These are phyloP conservation scores for Caloenas nicobarica DNA, from an alignment of 2,113 vertebrate species.

Conservation along the genomic window DNA sequence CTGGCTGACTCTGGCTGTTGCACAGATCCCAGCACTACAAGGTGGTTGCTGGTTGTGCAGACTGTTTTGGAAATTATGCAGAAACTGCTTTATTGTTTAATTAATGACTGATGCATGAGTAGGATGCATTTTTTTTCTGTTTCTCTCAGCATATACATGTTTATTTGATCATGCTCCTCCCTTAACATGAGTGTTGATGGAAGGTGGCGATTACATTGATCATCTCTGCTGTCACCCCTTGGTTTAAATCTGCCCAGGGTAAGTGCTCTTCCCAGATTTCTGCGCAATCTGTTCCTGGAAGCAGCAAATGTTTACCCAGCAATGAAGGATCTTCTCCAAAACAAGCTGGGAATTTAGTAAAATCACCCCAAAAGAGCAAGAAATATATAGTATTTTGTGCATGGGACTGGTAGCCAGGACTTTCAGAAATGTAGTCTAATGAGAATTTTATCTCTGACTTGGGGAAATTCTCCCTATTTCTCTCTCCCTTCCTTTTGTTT, in stretches of 20 bases:
- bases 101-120: constrained; percentile 31
- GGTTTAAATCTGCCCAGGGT: background rate
- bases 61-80: constrained; percentile 9
- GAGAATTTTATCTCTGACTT: background rate
- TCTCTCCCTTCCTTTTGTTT: background rate
- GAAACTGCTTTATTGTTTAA: background rate
- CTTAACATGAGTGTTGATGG: background rate
- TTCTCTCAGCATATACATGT: background rate
- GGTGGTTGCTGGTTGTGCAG: background rate
- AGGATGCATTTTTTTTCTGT: constrained; percentile 21
- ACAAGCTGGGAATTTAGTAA: background rate
- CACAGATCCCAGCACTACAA: background rate
- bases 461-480: background rate
- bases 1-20: background rate
- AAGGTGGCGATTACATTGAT: constrained; percentile 5
- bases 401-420: background rate
- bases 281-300: background rate
- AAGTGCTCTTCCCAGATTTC: background rate
- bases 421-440: background rate
- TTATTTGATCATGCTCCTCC: constrained; percentile 24
- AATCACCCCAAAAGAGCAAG: constrained; percentile 10
- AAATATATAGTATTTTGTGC: background rate
- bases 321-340: background rate
- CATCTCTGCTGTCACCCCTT: constrained; percentile 19
- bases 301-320: background rate